phyloP scores from a whole-genome alignment of 2,888 invertebrate species.

The Lagria hirta region DNA sequence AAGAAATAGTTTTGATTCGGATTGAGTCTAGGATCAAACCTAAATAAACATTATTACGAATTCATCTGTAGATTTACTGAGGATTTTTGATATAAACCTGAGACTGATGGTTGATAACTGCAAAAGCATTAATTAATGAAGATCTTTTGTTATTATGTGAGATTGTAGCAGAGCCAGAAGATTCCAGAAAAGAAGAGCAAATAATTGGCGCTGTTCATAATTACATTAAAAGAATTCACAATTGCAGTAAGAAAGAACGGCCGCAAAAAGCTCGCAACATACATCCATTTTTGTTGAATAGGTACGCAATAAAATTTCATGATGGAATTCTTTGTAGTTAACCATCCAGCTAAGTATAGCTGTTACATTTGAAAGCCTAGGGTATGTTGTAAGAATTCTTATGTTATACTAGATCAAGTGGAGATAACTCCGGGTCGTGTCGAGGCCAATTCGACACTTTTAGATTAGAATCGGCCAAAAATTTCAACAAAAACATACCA shows the following conservation, averaged over 20 bases:
- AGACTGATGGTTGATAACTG: no score
- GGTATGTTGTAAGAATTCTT: slow-evolving; percentile 36
- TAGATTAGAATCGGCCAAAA: slow-evolving; percentile 21
- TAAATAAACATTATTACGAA: slow-evolving; percentile 20
- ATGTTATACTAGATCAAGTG: slow-evolving; percentile 24
- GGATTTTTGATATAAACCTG: slow-evolving; percentile 1
- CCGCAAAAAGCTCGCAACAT: slow-evolving; percentile 34
- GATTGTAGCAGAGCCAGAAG: no score
- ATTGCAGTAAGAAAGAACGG: slow-evolving; percentile 34
- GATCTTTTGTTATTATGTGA: no score
- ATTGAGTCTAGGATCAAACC: slow-evolving; percentile 13
- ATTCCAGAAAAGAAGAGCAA: slow-evolving; percentile 33
- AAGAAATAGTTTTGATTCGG: slow-evolving; percentile 34
- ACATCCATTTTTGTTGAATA: slow-evolving; percentile 36
- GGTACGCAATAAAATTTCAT: slow-evolving; percentile 40
- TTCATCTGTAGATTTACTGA: slow-evolving; percentile 5
- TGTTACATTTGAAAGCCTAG: slow-evolving; percentile 33
- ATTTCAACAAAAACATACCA: background rate
- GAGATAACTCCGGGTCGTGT: slow-evolving; percentile 25
- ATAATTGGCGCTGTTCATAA: slow-evolving; percentile 35
- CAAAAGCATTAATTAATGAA: no score
- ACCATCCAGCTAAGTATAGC: slow-evolving; percentile 31
- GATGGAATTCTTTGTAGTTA: slow-evolving; percentile 38
- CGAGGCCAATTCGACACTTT: slow-evolving; percentile 28
- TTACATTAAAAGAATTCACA: slow-evolving; percentile 36